Evolutionary conservation across 2,888 invertebrate species (phyloP).

Genomic region (Zygothrica quintamaculata): DNA sequence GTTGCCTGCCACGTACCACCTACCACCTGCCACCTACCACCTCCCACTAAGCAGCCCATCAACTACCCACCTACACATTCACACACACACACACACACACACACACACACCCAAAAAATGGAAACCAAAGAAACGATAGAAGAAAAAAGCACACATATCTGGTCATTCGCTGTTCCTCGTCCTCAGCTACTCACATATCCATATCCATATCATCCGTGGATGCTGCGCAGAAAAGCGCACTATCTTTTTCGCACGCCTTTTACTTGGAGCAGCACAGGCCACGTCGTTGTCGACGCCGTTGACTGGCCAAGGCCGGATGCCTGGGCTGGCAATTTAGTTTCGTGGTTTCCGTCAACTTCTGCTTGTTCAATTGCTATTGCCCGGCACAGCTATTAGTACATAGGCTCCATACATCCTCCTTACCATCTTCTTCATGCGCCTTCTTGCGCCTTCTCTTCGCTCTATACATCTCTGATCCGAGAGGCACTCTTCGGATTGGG

Average conservation of each 20-base stretch:
- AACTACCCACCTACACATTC: no score
- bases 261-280: constrained; percentile 1
- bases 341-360: constrained; percentile 73
- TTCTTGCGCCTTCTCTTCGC: no score
- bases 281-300: constrained; percentile 3
- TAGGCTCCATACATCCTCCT: constrained; percentile 30
- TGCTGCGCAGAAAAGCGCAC: constrained; percentile 70
- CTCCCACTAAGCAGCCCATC: background rate
- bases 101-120: constrained; percentile 1
- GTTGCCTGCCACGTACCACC: background rate
- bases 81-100: background rate
- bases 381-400: constrained; percentile 37
- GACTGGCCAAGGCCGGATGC: constrained; percentile 32
- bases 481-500: background rate
- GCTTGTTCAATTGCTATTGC: constrained; percentile 41
- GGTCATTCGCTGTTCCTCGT: constrained; percentile 23
- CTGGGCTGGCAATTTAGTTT: constrained; percentile 70
- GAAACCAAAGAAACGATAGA: background rate
- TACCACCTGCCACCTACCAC: background rate
- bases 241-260: constrained; percentile 74
- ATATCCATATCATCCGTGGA: constrained; percentile 3
- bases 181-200: background rate
- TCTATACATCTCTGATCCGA: background rate
- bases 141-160: constrained; percentile 6
- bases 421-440: background rate